Base-by-base conservation (phyloP, 1,140 invertebrate species). In the Papilio machaon region DNA sequence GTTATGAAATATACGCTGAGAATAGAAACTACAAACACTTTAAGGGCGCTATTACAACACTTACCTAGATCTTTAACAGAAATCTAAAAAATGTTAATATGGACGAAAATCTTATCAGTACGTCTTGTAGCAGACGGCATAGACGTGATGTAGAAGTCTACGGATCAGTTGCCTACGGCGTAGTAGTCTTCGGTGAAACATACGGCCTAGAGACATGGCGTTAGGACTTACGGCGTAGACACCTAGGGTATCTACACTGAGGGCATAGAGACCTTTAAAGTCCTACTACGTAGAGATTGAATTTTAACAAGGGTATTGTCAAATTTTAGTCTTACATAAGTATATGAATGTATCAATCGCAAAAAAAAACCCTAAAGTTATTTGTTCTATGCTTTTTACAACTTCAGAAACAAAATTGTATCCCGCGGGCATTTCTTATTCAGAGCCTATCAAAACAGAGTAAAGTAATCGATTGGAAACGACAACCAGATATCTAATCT, bases 391-490 rank as follows among this genome's bases (percentile, higher is more conserved):
- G 10, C 5, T 70, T 70, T 35, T 70, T 35, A 35, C 30, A 70
- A 35, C 35, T 70, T 70, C 30, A 35, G 30, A 70, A 30, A 38
- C 64, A 70, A 70, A 43, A 70, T 70, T 70, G 64, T 76, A 54
- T 30, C 23, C 23, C 46, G 47, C 19, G 52, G 74, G 74, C 43
- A 49, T 76, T 76, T 52, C 19, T 76, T 46, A 76, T 76, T 76
- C 74, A 76, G 19, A 9, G 23, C 47, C 47, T 76, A 52, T 76
- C 46, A 76, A 76, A 49, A 76, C 74, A 76, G 19, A 46, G 74
- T 30, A 76, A 54, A 76, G 74, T 54, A 76, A 76, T 76, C 74
- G 74, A 76, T 76, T 49, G 47, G 74, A 76, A 76, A 76, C 43
- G 74, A 76, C 74, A 76, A 52, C 43, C 74, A 76, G 74, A 76